These are phyloP conservation scores for Camptogramma bilineatum DNA, from an alignment of 2,888 invertebrate genomes.

Conservation along the genomic window DNA sequence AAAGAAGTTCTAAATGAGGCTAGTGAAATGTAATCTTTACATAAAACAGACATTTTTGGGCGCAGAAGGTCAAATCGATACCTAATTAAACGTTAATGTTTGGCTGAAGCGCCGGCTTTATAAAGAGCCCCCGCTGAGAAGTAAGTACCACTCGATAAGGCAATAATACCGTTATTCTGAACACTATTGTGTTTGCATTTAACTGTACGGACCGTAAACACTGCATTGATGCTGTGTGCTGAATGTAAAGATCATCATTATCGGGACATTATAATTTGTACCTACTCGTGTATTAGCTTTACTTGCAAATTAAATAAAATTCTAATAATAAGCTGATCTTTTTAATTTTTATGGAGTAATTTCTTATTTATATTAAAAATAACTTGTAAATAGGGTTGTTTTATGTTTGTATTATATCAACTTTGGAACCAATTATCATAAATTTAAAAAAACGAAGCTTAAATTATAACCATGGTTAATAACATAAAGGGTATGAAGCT, in stretches of 20 bases:
- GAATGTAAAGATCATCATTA: slow-evolving; percentile 21
- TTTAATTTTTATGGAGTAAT: too few species aligned
- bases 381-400: too few species aligned
- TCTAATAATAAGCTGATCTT: too few species aligned
- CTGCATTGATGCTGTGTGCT: slow-evolving; percentile 25
- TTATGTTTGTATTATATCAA: too few species aligned
- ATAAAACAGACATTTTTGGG: neutral
- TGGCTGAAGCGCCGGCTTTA: slow-evolving; percentile 4
- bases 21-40: too few species aligned
- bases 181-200: slow-evolving; percentile 37
- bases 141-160: slow-evolving; percentile 35
- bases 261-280: neutral
- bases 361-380: too few species aligned
- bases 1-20: too few species aligned
- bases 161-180: slow-evolving; percentile 37
- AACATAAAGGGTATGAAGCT: too few species aligned
- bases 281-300: neutral
- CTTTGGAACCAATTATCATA: too few species aligned
- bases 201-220: slow-evolving; percentile 29
- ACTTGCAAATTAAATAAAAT: too few species aligned
- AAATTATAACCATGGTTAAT: too few species aligned
- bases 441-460: too few species aligned
- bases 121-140: slow-evolving; percentile 30
- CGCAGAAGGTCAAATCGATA: slow-evolving; percentile 16
- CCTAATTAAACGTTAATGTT: slow-evolving; percentile 9